Conservation (phyloP, 1,140 invertebrate genomes). For the Holotrichia oblita region DNA sequence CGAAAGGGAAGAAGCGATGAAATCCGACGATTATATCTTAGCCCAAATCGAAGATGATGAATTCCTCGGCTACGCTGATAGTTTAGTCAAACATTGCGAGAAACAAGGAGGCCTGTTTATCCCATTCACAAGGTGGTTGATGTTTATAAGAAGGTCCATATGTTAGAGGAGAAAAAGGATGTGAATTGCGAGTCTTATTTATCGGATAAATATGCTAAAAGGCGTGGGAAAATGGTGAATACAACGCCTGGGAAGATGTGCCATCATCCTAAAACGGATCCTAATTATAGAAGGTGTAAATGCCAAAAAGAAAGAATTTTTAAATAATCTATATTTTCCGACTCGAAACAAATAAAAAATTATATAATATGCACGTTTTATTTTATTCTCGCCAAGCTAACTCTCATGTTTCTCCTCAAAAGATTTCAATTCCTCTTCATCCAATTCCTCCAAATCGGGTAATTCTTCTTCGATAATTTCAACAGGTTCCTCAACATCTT, state of each 20-base stretch:
- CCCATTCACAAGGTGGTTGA: slow-evolving; percentile 55
- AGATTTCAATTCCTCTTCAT: too few species aligned
- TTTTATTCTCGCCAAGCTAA: too few species aligned
- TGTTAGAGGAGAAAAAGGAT: neutral
- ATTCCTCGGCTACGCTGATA: slow-evolving; percentile 58
- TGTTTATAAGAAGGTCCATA: neutral
- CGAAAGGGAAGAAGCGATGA: slow-evolving; percentile 44
- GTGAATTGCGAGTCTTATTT: neutral
- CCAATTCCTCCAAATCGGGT: too few species aligned
- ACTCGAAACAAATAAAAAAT: too few species aligned
- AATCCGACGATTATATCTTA: neutral
- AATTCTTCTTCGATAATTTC: too few species aligned
- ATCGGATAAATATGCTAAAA: neutral
- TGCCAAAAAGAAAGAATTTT: slow-evolving; percentile 27
- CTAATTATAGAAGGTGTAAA: slow-evolving; percentile 1
- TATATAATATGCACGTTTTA: too few species aligned
- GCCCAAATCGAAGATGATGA: slow-evolving; percentile 47
- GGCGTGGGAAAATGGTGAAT: slow-evolving; percentile 11
- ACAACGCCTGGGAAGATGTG: slow-evolving; percentile 31
- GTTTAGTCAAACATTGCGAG: slow-evolving; percentile 54
- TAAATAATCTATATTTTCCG: too few species aligned
- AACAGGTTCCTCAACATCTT: too few species aligned
- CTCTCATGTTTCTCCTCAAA: too few species aligned
- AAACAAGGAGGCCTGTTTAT: slow-evolving; percentile 52
- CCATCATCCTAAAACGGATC: slow-evolving; percentile 14